phyloP scores from a whole-genome alignment of 2,797 vertebrate genomes.

The Melanogrammus aeglefinus region DNA sequence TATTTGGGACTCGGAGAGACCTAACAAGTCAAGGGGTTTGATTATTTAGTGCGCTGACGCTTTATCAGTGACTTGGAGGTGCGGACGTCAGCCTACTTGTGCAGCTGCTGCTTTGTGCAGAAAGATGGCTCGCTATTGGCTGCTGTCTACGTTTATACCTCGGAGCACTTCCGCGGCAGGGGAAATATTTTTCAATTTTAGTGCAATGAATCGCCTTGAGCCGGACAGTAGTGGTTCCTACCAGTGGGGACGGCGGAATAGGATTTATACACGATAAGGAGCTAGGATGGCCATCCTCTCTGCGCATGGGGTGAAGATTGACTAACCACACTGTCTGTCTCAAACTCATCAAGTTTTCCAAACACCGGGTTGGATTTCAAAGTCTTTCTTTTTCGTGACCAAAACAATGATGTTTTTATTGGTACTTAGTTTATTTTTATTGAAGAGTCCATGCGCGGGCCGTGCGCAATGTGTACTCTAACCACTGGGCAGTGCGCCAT shows the following conservation, averaged over 20 bases:
- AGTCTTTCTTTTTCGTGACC: neutral
- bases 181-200: constrained; percentile 33
- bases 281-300: neutral
- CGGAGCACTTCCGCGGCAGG: constrained; percentile 16
- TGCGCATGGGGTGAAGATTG: neutral
- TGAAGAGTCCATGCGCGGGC: constrained; percentile 23
- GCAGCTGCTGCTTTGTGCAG: constrained; percentile 23
- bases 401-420: constrained; percentile 49
- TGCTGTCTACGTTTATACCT: constrained; percentile 26
- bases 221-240: constrained; percentile 13
- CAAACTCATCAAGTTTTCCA: neutral
- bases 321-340: neutral
- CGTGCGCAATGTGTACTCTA: constrained; percentile 73
- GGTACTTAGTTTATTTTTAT: constrained; percentile 36
- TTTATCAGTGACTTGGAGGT: neutral
- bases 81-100: neutral
- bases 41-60: neutral
- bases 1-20: neutral
- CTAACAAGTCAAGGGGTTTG: neutral
- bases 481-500: constrained; percentile 89
- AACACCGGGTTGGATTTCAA: neutral
- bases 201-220: constrained; percentile 6
- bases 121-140: neutral
- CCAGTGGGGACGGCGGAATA: constrained; percentile 1
- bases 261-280: neutral